Evolutionary conservation across 2,888 invertebrate genomes (phyloP).

Genomic region (Tryphoninae sp.): DNA sequence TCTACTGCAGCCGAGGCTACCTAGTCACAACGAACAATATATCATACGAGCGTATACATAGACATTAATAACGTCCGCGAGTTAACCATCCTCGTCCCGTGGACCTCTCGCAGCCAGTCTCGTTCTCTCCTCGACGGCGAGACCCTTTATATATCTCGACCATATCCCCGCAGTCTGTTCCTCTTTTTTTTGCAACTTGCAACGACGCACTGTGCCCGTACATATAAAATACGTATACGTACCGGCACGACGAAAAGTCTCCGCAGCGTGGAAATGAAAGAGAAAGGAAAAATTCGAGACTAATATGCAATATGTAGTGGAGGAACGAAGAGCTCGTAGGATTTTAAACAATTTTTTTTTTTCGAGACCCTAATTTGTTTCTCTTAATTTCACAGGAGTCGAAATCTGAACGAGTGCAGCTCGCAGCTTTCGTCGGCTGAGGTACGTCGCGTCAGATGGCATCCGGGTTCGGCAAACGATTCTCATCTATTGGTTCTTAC

Average conservation of each 20-base stretch:
- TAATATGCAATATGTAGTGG: constrained; percentile 76
- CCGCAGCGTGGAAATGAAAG: constrained; percentile 28
- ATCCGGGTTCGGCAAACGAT: constrained; percentile 90
- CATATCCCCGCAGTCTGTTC: constrained; percentile 41
- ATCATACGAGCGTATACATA: constrained; percentile 62
- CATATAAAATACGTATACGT: constrained; percentile 64
- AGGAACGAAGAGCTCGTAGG: neutral
- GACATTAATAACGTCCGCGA: constrained; percentile 79
- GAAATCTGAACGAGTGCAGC: constrained; percentile 88
- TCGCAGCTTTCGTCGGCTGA: constrained; percentile 85
- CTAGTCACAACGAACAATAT: constrained; percentile 52
- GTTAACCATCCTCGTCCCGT: constrained; percentile 67
- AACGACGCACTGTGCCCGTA: constrained; percentile 31
- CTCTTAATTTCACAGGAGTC: constrained; percentile 83
- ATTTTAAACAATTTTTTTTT: constrained; percentile 36
- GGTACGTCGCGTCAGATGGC: constrained; percentile 91
- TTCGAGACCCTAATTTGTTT: constrained; percentile 9
- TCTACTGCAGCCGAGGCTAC: constrained; percentile 33
- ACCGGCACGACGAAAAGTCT: constrained; percentile 43
- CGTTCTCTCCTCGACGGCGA: constrained; percentile 26
- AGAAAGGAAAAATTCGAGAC: constrained; percentile 74
- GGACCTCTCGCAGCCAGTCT: constrained; percentile 19
- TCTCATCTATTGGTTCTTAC: constrained; percentile 91
- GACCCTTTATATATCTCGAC: constrained; percentile 55
- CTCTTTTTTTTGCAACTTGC: constrained; percentile 32